Evolutionary conservation across 2,888 invertebrate species (phyloP).

Genomic region (Brachyptera risi): DNA sequence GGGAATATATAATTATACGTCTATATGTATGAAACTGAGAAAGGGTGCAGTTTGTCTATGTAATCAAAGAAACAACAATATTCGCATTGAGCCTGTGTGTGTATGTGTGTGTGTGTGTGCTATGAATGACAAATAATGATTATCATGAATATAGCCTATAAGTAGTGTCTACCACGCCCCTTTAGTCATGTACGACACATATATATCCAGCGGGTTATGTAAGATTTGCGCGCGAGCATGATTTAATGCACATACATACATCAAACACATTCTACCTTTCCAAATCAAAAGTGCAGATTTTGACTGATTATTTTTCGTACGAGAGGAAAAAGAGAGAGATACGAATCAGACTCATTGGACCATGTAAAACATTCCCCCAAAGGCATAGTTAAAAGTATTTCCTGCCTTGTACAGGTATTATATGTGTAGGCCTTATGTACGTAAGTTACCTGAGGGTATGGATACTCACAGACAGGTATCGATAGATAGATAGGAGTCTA

Average conservation of each 20-base stretch:
- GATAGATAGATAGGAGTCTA: neutral
- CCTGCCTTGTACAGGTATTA: slow-evolving; percentile 1
- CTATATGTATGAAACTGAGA: neutral
- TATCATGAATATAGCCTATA: neutral
- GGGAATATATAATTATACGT: neutral
- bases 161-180: slow-evolving; percentile 3
- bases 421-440: too few species aligned
- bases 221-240: neutral
- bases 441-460: too few species aligned
- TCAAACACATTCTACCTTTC: slow-evolving; percentile 4
- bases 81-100: too few species aligned
- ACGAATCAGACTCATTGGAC: slow-evolving; percentile 7
- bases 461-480: too few species aligned
- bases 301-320: slow-evolving; percentile 14
- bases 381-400: slow-evolving; percentile 1
- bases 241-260: neutral
- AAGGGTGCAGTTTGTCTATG: neutral
- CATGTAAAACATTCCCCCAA: slow-evolving; percentile 3
- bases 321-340: slow-evolving; percentile 2
- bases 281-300: neutral
- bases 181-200: neutral
- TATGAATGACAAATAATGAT: slow-evolving; percentile 17
- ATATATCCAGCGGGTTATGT: slow-evolving; percentile 5
- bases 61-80: neutral
- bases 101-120: neutral